Percentiles rank a stretch among this genome's conserved stretches.
These are phyloP conservation scores for Tinamus guttatus DNA, from an alignment of 2,113 vertebrate species.

Conservation along the genomic window DNA sequence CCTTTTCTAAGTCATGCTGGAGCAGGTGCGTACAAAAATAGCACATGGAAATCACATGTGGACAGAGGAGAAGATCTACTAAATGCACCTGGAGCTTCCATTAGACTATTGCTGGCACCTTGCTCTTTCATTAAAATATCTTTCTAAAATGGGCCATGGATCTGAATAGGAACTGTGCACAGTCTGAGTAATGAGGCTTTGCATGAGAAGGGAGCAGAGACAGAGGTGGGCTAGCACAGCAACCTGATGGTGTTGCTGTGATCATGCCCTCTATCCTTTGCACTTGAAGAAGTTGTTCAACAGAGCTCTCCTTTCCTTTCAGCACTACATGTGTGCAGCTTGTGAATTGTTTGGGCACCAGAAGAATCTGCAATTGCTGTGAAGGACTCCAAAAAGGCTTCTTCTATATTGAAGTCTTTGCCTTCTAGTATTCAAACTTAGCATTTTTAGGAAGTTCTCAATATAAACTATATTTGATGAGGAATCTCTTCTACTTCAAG, in stretches of 20 bases:
- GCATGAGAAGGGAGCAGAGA: rapidly evolving
- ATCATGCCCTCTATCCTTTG: neutral
- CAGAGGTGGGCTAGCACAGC: neutral
- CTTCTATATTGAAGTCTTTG: neutral
- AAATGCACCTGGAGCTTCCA: neutral
- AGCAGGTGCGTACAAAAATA: neutral
- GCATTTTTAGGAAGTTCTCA: neutral
- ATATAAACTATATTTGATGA: neutral
- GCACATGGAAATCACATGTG: slow-evolving; percentile 20
- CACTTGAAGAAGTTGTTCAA: neutral
- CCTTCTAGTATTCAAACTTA: neutral
- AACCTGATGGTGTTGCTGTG: neutral
- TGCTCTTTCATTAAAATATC: neutral
- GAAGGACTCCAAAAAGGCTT: neutral
- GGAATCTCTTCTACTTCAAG: neutral
- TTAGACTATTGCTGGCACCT: neutral
- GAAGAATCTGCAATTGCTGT: neutral
- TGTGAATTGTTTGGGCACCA: neutral
- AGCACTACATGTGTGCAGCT: neutral
- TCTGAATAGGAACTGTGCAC: neutral
- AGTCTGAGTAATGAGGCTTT: neutral
- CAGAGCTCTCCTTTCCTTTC: neutral
- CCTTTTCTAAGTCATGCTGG: neutral
- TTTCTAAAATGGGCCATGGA: neutral
- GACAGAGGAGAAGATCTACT: neutral